These are phyloP conservation scores for Catonia carolina DNA, from an alignment of 2,888 invertebrate genomes.

Conservation along the genomic window DNA sequence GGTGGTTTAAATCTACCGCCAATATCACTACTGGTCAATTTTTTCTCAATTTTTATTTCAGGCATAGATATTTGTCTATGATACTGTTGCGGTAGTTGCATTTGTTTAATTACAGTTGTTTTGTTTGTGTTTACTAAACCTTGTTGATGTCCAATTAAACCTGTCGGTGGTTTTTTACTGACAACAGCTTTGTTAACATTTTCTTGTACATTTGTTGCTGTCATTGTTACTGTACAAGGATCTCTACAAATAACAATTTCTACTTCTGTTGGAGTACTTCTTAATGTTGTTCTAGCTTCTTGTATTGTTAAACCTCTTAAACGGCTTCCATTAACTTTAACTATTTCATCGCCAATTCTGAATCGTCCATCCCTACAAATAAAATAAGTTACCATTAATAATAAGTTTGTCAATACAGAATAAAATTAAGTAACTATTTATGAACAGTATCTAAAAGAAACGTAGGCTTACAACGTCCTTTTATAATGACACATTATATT, in stretches of 20 bases:
- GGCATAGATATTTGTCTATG: conserved; percentile 32
- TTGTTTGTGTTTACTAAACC: too few relatives aligned
- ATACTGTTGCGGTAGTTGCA: conserved; percentile 17
- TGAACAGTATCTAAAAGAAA: too few relatives aligned
- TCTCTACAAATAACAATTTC: conserved; percentile 43
- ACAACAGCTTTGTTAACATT: not conserved
- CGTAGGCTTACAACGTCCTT: too few relatives aligned
- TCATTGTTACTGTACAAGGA: not conserved
- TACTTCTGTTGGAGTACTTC: conserved; percentile 42
- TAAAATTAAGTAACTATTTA: too few relatives aligned
- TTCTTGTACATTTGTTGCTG: not conserved
- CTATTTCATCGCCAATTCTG: conserved; percentile 79
- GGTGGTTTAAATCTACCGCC: conserved; percentile 25
- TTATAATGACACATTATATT: too few relatives aligned
- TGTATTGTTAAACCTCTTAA: conserved; percentile 64
- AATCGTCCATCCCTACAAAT: conserved; percentile 67
- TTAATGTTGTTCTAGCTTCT: conserved; percentile 48
- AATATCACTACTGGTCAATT: conserved; percentile 10
- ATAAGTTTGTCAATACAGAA: too few relatives aligned
- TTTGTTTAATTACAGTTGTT: too few relatives aligned
- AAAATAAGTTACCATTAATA: not conserved
- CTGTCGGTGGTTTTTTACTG: conserved; percentile 16
- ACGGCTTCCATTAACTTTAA: conserved; percentile 79
- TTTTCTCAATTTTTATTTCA: conserved; percentile 30
- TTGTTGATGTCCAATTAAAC: conserved; percentile 1